Conservation (phyloP, 2,113 vertebrate genomes). For the Petroica traversi region DNA sequence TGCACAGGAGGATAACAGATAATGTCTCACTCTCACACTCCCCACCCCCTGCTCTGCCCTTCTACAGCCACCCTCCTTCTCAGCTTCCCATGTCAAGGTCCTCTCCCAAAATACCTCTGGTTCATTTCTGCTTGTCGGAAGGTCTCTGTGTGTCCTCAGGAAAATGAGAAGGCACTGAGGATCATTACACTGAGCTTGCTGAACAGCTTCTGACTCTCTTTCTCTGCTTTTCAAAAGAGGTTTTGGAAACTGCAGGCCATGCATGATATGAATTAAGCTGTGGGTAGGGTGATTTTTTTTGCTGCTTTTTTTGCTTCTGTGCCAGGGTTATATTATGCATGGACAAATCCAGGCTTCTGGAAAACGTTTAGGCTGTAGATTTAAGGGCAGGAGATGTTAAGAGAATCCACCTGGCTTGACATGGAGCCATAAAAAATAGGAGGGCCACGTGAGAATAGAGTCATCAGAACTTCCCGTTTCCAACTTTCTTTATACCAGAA, state of each 20-base stretch:
- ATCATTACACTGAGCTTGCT: not conserved
- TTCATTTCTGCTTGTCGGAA: not conserved
- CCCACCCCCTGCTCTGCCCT: not conserved
- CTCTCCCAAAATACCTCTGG: not conserved
- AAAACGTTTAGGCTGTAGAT: not conserved
- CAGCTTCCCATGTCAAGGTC: not conserved
- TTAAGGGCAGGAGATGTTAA: not conserved
- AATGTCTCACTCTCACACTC: not conserved
- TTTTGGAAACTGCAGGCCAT: not conserved
- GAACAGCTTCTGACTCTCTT: not conserved
- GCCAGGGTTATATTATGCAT: not conserved
- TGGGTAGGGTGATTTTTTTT: not conserved
- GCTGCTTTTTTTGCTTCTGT: not conserved
- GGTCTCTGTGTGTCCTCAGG: not conserved
- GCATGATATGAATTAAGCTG: rapidly evolving
- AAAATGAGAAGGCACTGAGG: not conserved
- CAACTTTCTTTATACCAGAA: not conserved
- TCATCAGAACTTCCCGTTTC: not conserved
- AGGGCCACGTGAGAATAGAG: not conserved
- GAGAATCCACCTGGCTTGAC: not conserved
- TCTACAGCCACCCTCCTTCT: not conserved
- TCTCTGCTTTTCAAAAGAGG: not conserved
- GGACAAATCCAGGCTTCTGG: not conserved
- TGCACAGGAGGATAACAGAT: not conserved
- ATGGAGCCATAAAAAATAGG: not conserved